phyloP scores from a whole-genome alignment of 2,888 invertebrate species.

The Ophion ventricosus region DNA sequence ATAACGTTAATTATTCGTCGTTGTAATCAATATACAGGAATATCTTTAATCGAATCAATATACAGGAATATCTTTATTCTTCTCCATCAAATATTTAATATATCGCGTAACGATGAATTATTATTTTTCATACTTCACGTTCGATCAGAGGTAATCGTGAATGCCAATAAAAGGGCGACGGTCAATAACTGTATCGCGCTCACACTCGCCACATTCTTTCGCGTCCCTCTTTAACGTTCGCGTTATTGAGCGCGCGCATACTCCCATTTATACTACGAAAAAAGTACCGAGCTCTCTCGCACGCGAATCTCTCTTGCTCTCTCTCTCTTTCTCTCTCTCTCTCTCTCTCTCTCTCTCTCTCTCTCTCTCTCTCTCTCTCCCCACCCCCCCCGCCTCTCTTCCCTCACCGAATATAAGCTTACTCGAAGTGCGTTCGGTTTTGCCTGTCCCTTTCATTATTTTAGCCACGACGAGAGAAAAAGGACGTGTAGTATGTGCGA shows the following conservation, averaged over 20 bases:
- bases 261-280: slow-evolving; percentile 14
- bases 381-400: no score
- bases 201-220: not conserved
- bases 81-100: no score
- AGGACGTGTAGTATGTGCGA: slow-evolving; percentile 51
- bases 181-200: not conserved
- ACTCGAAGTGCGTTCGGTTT: slow-evolving; percentile 28
- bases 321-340: not conserved
- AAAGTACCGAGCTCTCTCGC: slow-evolving; percentile 23
- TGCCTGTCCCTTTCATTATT: slow-evolving; percentile 72
- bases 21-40: no score
- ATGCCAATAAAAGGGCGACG: no score
- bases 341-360: slow-evolving; percentile 2
- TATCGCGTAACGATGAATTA: no score
- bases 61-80: no score
- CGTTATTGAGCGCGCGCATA: slow-evolving; percentile 16
- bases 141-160: no score
- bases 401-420: slow-evolving; percentile 37
- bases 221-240: slow-evolving; percentile 3
- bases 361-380: slow-evolving; percentile 5
- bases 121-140: no score
- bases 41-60: no score
- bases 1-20: no score
- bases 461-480: slow-evolving; percentile 63
- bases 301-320: slow-evolving; percentile 27